phyloP scores from a whole-genome alignment of 1,140 invertebrate genomes.

The Papilio dardanus region DNA sequence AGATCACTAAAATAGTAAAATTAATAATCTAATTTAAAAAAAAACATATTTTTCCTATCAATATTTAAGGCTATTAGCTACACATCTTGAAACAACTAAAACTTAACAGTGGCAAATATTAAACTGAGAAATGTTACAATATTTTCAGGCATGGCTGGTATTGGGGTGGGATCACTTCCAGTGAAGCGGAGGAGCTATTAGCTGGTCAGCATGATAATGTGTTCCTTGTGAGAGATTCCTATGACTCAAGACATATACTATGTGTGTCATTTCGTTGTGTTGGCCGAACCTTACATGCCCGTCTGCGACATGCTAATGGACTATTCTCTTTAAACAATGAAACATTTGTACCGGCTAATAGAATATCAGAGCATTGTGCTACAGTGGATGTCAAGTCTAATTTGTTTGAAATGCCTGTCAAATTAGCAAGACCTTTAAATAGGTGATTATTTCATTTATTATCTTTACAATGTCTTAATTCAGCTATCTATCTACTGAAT shows the following conservation, averaged over 20 bases:
- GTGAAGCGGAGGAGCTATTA: conserved; percentile 75
- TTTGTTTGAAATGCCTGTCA: conserved; percentile 78
- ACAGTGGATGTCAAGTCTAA: conserved; percentile 76
- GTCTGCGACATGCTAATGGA: conserved; percentile 75
- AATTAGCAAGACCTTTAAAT: conserved; percentile 76
- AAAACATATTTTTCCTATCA: no score
- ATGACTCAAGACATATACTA: conserved; percentile 73
- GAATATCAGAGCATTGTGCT: conserved; percentile 78
- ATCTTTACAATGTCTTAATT: no score
- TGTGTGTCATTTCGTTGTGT: conserved; percentile 79
- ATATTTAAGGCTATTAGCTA: background rate
- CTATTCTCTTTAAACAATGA: conserved; percentile 78
- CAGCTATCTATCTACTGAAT: no score
- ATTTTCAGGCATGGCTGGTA: conserved; percentile 77
- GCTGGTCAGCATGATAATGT: conserved; percentile 79
- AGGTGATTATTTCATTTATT: conserved; percentile 67
- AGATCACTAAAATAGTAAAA: no score
- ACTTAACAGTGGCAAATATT: no score
- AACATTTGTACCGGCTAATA: conserved; percentile 76
- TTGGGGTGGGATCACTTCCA: conserved; percentile 77
- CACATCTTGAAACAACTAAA: background rate
- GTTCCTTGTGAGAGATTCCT: conserved; percentile 75
- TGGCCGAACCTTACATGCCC: conserved; percentile 73
- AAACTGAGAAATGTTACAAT: conserved; percentile 32
- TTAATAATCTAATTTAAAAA: no score